Conservation (phyloP, 2,797 vertebrate species). For the Balearica regulorum region DNA sequence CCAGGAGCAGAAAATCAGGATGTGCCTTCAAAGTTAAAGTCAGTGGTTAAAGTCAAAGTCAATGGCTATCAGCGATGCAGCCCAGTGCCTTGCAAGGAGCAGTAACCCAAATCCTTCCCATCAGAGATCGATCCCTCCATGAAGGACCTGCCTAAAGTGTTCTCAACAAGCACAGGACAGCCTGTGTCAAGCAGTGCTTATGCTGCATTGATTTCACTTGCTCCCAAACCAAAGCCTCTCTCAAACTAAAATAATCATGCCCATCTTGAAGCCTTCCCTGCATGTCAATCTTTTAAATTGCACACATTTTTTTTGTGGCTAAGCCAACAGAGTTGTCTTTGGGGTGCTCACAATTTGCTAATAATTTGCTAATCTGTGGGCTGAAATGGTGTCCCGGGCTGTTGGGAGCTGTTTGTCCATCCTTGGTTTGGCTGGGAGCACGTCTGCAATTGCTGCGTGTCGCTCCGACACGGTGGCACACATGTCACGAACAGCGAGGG, state of each 20-base stretch:
- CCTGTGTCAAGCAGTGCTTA: not conserved
- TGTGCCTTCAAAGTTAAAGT: not conserved
- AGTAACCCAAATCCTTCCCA: not conserved
- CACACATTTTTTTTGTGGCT: not conserved
- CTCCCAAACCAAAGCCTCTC: not conserved
- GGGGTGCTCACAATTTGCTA: not conserved
- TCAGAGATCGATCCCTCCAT: fast-evolving
- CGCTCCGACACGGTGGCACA: conserved; percentile 29
- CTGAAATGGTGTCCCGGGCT: not conserved
- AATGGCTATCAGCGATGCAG: not conserved
- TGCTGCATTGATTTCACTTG: not conserved
- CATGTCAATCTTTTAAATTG: not conserved
- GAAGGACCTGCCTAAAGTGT: not conserved
- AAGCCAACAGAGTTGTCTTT: not conserved
- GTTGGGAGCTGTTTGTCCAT: not conserved
- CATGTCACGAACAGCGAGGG: conserved; percentile 39
- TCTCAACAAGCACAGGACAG: not conserved
- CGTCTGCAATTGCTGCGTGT: not conserved
- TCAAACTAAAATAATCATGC: not conserved
- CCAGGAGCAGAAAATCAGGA: not conserved
- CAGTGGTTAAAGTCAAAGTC: not conserved
- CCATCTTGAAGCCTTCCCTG: not conserved
- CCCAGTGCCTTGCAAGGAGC: not conserved
- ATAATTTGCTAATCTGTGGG: not conserved
- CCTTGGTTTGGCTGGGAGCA: not conserved